These are phyloP conservation scores for Laterallus jamaicensis DNA, from an alignment of 2,113 vertebrate genomes.

Conservation along the genomic window DNA sequence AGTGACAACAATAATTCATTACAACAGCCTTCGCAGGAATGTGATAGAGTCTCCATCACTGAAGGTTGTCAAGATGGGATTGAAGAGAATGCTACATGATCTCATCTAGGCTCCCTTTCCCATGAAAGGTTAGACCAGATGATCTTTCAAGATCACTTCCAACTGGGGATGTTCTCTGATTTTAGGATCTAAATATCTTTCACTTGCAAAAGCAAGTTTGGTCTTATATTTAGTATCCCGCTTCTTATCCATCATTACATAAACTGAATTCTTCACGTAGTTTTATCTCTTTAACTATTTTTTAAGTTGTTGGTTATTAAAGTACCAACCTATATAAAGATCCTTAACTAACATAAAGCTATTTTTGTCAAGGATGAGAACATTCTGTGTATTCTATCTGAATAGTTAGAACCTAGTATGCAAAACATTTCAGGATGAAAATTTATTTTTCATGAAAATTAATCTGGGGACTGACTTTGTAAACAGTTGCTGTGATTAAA, in stretches of 20 bases:
- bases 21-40: neutral
- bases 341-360: neutral
- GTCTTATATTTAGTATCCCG: neutral
- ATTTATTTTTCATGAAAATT: neutral
- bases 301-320: neutral
- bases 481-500: neutral
- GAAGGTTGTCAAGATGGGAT: neutral
- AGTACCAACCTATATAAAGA: neutral
- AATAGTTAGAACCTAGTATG: neutral
- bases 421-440: neutral
- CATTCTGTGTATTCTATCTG: neutral
- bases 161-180: neutral
- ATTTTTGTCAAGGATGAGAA: neutral
- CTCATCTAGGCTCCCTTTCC: neutral
- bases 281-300: neutral
- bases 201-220: neutral
- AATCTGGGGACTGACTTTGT: neutral
- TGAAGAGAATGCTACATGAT: neutral
- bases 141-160: neutral
- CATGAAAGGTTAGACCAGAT: neutral
- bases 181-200: neutral
- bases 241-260: neutral
- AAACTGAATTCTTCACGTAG: neutral
- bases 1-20: neutral
- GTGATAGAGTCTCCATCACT: neutral